These are phyloP conservation scores for Sardina pilchardus DNA, from an alignment of 2,113 vertebrate genomes.

Conservation along the genomic window DNA sequence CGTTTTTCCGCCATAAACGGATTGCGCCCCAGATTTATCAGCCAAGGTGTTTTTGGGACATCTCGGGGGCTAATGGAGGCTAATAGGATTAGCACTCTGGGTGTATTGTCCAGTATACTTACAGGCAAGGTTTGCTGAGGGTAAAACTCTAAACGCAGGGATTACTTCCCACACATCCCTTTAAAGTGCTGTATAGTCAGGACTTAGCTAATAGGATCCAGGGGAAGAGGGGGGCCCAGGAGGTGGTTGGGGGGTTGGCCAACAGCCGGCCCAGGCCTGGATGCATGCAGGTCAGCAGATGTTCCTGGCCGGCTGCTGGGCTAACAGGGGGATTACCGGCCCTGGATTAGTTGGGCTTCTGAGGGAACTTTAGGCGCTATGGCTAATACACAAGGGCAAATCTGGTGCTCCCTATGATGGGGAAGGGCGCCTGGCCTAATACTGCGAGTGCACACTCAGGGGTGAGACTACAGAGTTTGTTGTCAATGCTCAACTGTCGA, in stretches of 20 bases:
- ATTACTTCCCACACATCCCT: conserved; percentile 93
- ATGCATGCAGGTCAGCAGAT: conserved; percentile 69
- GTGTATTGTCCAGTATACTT: conserved; percentile 87
- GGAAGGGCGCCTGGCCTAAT: background rate
- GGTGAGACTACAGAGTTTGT: background rate
- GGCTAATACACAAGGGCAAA: conserved; percentile 54
- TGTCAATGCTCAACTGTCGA: too few relatives aligned
- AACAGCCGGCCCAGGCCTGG: conserved; percentile 47
- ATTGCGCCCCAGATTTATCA: conserved; percentile 72
- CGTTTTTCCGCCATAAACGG: conserved; percentile 66
- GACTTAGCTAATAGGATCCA: conserved; percentile 91
- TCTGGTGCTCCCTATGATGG: conserved; percentile 47
- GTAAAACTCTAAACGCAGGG: conserved; percentile 92
- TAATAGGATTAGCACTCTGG: conserved; percentile 92
- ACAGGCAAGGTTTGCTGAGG: conserved; percentile 93
- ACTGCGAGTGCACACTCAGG: conserved; percentile 10
- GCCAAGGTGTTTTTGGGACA: conserved; percentile 77
- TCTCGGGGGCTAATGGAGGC: conserved; percentile 80
- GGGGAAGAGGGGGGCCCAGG: conserved; percentile 66
- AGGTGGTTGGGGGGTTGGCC: conserved; percentile 49
- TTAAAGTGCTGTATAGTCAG: conserved; percentile 95
- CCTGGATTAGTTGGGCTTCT: conserved; percentile 69
- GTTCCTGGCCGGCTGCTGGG: conserved; percentile 63
- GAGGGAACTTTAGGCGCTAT: conserved; percentile 54
- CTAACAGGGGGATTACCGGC: conserved; percentile 71